phyloP scores from a whole-genome alignment of 37 sponge, comb jelly and placozoan species.

The Crambe crambe region DNA sequence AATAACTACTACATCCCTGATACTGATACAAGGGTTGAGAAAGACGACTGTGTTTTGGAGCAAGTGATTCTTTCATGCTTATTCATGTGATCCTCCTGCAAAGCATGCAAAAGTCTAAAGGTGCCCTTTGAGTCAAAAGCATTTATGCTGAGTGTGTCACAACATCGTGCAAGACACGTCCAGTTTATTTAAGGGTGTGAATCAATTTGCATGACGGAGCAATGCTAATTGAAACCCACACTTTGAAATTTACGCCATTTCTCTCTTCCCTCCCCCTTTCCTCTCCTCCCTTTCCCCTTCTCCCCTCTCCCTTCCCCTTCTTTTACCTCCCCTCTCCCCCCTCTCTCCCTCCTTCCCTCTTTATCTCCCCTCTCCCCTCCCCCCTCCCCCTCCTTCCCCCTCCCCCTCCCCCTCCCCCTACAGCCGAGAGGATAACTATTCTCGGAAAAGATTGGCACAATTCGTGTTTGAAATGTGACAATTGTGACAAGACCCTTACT shows the following conservation, averaged over 20 bases:
- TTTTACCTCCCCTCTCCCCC: constrained; percentile 3
- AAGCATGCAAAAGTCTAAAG: too few relatives aligned
- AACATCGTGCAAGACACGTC: too few relatives aligned
- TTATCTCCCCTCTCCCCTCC: background rate
- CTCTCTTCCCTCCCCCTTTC: constrained; percentile 28
- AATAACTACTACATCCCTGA: too few relatives aligned
- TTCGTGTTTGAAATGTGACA: constrained; percentile 71
- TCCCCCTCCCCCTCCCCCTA: constrained; percentile 11
- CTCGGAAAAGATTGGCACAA: constrained; percentile 88
- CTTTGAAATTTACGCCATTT: background rate
- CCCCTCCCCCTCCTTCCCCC: constrained; percentile 7
- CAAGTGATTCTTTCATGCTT: too few relatives aligned
- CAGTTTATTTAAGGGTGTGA: too few relatives aligned
- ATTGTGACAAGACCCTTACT: constrained; percentile 68
- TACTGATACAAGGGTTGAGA: too few relatives aligned
- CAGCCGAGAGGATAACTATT: constrained; percentile 73
- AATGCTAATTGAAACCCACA: background rate
- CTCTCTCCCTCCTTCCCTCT: constrained; percentile 15
- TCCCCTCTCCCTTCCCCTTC: constrained; percentile 8
- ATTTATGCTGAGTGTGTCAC: too few relatives aligned
- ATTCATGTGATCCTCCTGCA: too few relatives aligned
- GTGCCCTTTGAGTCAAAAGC: too few relatives aligned
- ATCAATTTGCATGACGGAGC: constrained; percentile 3
- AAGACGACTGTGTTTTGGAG: too few relatives aligned
- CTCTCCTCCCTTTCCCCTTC: background rate